Evolutionary conservation across 2,797 vertebrate species (phyloP).

Genomic region (Chloroceryle inda): DNA sequence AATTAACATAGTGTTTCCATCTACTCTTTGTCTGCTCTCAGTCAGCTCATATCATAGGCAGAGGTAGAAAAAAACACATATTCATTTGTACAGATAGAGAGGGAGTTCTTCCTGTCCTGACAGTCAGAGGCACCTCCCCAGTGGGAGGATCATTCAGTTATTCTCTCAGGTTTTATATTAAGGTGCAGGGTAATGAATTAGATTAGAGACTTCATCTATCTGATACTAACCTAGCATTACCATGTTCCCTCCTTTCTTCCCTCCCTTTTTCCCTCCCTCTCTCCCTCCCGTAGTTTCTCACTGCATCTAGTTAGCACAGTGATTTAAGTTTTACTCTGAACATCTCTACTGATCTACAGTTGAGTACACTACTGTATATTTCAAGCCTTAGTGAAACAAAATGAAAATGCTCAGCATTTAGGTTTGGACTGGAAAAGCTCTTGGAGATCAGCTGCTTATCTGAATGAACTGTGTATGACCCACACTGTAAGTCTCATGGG

Average conservation of each 20-base stretch:
- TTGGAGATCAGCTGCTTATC: conserved; percentile 20
- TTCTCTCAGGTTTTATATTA: conserved; percentile 18
- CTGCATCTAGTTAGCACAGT: background rate
- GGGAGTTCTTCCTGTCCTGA: background rate
- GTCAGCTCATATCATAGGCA: background rate
- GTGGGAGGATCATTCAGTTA: background rate
- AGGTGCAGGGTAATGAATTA: background rate
- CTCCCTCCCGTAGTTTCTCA: conserved; percentile 20
- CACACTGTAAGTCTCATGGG: background rate
- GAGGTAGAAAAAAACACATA: background rate
- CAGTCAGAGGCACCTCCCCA: background rate
- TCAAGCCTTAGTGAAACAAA: background rate
- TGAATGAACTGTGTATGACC: conserved; percentile 27
- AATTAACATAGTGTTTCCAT: background rate
- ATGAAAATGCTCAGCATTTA: conserved; percentile 4
- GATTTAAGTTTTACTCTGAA: conserved; percentile 6
- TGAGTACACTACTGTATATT: background rate
- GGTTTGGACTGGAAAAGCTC: background rate
- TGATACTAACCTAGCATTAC: conserved; percentile 45
- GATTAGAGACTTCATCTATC: conserved; percentile 54
- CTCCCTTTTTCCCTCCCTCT: conserved; percentile 7
- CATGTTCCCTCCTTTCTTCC: conserved; percentile 44
- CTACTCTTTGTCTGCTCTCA: background rate
- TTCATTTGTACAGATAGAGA: accelerated
- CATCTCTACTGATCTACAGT: background rate